Evolutionary conservation across 1,140 invertebrate genomes (phyloP), one percentile per base, ranked within the genome.

Genomic region (Gyrodactylus salaris): DNA sequence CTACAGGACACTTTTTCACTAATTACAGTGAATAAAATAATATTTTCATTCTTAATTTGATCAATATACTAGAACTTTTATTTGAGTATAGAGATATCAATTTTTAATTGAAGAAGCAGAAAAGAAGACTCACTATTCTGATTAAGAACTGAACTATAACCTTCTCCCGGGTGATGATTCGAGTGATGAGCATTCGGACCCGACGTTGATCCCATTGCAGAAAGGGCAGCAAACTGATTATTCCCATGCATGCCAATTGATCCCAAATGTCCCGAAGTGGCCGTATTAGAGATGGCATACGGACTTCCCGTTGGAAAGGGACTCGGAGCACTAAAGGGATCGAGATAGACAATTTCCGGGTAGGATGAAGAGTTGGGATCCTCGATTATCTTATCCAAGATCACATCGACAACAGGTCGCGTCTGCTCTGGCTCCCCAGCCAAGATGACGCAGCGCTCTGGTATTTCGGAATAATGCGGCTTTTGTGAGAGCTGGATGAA

Each of bases 401-500:
- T 54, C 7, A 54, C n/a, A 16, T 54, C 34, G n/a, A 54, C 34
- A 54, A 54, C n/a, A 16, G 7, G 7, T n/a, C 34, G 7, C 34
- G 34, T 54, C 34, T 54, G 7, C 7, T 54, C 34, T 21, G 23
- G 70, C 26, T 73, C 72, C 21, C 72, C 72, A 1, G 72, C 72
- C 1, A 73, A 26, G 20, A 69, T 73, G 21, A 73, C 26, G 26
- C 72, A 73, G 23, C 72, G 23, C 21, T 73, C 72, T 2, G 26
- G 23, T 1, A 73, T 7, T 25, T 68, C 26, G 25, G 20, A 23
- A 16, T 27, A 1, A n/a, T 68, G 23, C 21, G 72, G 21, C 72
- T 73, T 73, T 69, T 73, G 72, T 24, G 72, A 73, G 23, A 73
- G n/a, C 26, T 73, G 72, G 1, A 73, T 26, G 21, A 68, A 73